Conservation (phyloP, 35 echinoderm and acorn worm genomes). For the Eucidaris tribuloides region DNA sequence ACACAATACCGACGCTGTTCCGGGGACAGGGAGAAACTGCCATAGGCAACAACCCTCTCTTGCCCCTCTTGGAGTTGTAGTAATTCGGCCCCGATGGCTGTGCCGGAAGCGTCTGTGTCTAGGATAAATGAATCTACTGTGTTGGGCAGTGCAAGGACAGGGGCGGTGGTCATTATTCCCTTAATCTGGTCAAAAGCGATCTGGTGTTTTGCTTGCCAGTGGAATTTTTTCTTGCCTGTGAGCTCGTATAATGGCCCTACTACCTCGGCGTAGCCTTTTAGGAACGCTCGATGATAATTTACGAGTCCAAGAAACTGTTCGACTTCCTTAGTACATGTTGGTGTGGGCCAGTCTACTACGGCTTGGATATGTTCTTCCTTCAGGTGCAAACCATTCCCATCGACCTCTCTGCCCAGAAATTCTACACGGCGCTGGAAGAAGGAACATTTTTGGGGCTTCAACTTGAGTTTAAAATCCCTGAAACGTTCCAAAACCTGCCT, state of each 20-base stretch:
- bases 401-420: slow-evolving; percentile 3
- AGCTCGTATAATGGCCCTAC: slow-evolving; percentile 12
- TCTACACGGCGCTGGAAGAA: slow-evolving; percentile 36
- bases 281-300: slow-evolving; percentile 41
- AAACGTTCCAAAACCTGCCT: not conserved
- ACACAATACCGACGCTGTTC: slow-evolving; percentile 47
- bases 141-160: slow-evolving; percentile 21
- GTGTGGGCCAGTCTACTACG: slow-evolving; percentile 5
- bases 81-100: slow-evolving; percentile 27
- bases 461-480: not conserved
- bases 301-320: slow-evolving; percentile 28
- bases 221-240: not conserved
- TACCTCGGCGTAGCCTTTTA: slow-evolving; percentile 10
- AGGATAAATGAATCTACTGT: not conserved
- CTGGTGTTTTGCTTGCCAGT: slow-evolving; percentile 43
- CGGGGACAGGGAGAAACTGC: not conserved
- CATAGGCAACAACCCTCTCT: slow-evolving; percentile 39
- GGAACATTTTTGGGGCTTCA: slow-evolving; percentile 50
- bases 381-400: not conserved
- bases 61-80: slow-evolving; percentile 37
- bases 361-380: not conserved
- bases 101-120: slow-evolving; percentile 43
- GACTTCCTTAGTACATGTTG: slow-evolving; percentile 6
- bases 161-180: not conserved
- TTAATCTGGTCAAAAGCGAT: slow-evolving; percentile 20